Evolutionary conservation across 2,113 vertebrate genomes (phyloP).

Genomic region (Cyanocitta stelleri): DNA sequence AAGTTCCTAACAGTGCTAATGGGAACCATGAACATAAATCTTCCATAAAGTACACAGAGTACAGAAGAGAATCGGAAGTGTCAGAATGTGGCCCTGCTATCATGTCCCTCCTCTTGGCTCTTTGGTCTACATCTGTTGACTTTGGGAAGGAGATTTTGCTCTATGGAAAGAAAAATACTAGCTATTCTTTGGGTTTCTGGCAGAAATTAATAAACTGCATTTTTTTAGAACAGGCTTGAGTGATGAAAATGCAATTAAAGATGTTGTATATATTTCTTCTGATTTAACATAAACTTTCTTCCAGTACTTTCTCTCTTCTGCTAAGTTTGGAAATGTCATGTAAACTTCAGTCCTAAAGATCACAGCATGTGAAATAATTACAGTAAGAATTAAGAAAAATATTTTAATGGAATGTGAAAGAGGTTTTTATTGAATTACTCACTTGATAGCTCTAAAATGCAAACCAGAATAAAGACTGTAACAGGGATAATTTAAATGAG

Average conservation of each 20-base stretch:
- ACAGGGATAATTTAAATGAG: neutral
- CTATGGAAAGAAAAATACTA: neutral
- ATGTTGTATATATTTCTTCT: neutral
- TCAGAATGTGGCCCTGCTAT: neutral
- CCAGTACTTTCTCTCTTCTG: neutral
- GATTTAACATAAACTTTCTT: neutral
- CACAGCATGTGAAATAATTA: neutral
- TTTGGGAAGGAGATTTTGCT: neutral
- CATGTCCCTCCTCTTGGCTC: neutral
- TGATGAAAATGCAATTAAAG: neutral
- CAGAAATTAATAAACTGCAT: neutral
- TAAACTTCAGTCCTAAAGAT: neutral
- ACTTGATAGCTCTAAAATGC: neutral
- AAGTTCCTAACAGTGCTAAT: constrained; percentile 2
- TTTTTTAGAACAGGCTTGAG: neutral
- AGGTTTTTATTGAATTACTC: neutral
- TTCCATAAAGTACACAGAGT: neutral
- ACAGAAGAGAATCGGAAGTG: neutral
- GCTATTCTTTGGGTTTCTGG: neutral
- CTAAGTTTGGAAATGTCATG: neutral
- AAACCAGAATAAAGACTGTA: neutral
- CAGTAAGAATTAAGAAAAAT: neutral
- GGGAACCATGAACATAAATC: constrained; percentile 33
- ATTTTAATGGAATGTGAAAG: neutral
- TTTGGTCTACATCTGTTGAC: neutral